A percentile compares a stretch with the other conserved stretches of the same genome.
phyloP scores from a whole-genome alignment of 92 coral and sea anemone species.

The Phenganax marumi region DNA sequence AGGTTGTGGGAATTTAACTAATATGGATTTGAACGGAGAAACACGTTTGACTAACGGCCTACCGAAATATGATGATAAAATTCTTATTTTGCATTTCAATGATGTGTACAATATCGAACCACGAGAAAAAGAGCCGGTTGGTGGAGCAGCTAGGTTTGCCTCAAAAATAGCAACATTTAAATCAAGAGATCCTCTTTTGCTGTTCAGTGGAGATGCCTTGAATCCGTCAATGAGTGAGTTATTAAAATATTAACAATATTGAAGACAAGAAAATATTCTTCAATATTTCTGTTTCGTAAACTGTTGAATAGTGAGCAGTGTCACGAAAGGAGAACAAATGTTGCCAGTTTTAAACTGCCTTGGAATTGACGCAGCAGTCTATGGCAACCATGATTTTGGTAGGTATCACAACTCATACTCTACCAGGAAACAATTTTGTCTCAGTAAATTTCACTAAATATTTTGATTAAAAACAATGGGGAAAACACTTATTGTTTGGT shows the following conservation, averaged over 20 bases:
- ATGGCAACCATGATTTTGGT: conserved; percentile 99
- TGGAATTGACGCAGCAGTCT: conserved; percentile 77
- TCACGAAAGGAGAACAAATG: conserved; percentile 94
- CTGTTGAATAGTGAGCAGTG: conserved; percentile 77
- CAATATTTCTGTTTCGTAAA: not conserved
- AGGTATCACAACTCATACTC: conserved; percentile 28
- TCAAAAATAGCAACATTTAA: conserved; percentile 79
- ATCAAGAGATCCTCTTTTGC: conserved; percentile 73
- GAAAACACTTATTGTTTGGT: not conserved
- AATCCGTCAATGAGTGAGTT: conserved; percentile 97
- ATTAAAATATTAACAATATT: not conserved
- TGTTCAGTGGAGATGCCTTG: conserved; percentile 93
- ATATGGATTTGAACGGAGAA: conserved; percentile 20
- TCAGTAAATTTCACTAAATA: no score
- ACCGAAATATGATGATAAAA: not conserved
- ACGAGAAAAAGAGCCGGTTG: conserved; percentile 91
- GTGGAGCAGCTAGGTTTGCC: conserved; percentile 98
- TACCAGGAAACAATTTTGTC: no score
- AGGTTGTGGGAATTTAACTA: not conserved
- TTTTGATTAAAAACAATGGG: not conserved
- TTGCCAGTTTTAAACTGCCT: conserved; percentile 87
- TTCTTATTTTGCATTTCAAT: conserved; percentile 80
- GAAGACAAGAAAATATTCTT: not conserved
- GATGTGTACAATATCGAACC: conserved; percentile 98
- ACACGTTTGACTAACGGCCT: not conserved